Evolutionary conservation across 2,797 vertebrate species (phyloP), one percentile per base, ranked within the genome.

Genomic region (Coracias cyanogaster): DNA sequence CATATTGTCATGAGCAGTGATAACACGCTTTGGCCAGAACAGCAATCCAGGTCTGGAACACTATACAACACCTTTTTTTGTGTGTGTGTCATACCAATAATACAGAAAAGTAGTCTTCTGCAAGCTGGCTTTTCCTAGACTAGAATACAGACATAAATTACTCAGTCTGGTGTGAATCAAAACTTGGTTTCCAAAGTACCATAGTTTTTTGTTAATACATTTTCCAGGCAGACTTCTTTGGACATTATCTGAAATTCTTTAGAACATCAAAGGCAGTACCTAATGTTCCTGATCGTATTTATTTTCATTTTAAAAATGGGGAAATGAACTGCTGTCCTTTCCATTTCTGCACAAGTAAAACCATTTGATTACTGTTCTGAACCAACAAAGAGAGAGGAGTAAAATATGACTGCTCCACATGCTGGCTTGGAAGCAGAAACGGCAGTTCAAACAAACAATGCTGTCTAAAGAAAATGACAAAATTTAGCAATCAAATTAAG

Each of bases 1-100:
- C n/a, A 31, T 35, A 49, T 16, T 85, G 65, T 29, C 64, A 49
- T 0, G 0, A 58, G 37, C 13, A 24, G 6, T 7, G 61, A 41
- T 29, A 74, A 39, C 25, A 60, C 14, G 5, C 0, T 0, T 28
- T n/a, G 58, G 14, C 41, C 57, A 65, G 26, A 90, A 64, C 3
- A 69, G 19, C 19, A 74, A 60, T n/a, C 14, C 2, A 4, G 28
- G 31, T 70, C 62, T 49, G 22, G 21, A 49, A 67, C 12, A 28
- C 12, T 26, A 29, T 29, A 16, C 33, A 72, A 15, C 9, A 70
- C 20, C 1, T 22, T 51, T n/a, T 5, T 26, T 3, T 29, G 29
- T 18, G 22, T 4, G 4, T 22, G 8, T 37, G 20, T 49, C 77
- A 31, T 14, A 45, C 5, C 67, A 72, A 66, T 51, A 37, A 67